These are phyloP conservation scores for Samia ricini DNA, from an alignment of 1,140 invertebrate genomes.

Conservation along the genomic window DNA sequence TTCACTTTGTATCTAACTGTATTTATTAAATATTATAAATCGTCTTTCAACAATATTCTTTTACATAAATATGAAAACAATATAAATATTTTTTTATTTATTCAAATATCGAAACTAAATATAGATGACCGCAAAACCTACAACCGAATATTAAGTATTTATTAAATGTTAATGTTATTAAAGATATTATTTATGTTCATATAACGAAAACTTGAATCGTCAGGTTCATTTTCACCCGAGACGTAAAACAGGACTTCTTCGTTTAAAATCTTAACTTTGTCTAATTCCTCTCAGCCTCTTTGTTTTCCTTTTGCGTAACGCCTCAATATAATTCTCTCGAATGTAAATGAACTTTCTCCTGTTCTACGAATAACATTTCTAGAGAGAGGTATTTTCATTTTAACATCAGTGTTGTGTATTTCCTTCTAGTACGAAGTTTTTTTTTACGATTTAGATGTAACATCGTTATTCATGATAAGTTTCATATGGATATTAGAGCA, in stretches of 20 bases:
- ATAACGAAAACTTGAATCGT: not conserved
- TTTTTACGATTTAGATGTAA: not conserved
- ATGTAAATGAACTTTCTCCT: conserved; percentile 56
- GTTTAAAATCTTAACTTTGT: conserved; percentile 15
- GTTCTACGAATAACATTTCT: conserved; percentile 59
- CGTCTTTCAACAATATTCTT: no score
- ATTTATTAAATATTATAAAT: no score
- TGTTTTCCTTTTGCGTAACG: conserved; percentile 45
- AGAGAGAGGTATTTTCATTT: conserved; percentile 50
- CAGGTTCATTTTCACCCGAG: not conserved
- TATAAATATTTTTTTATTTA: no score
- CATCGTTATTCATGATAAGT: not conserved
- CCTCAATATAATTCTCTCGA: conserved; percentile 43
- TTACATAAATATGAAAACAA: no score
- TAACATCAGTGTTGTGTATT: conserved; percentile 6
- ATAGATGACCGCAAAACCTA: no score
- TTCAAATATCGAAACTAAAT: no score
- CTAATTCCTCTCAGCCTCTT: conserved; percentile 37
- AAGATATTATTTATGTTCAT: not conserved
- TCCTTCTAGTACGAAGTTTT: conserved; percentile 22
- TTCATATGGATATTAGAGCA: not conserved
- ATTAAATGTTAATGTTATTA: no score
- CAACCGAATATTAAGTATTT: no score
- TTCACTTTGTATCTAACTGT: no score
- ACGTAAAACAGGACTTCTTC: not conserved